Base-by-base conservation (phyloP, 2,797 vertebrate genomes). In the Centroberyx gerrardi region DNA sequence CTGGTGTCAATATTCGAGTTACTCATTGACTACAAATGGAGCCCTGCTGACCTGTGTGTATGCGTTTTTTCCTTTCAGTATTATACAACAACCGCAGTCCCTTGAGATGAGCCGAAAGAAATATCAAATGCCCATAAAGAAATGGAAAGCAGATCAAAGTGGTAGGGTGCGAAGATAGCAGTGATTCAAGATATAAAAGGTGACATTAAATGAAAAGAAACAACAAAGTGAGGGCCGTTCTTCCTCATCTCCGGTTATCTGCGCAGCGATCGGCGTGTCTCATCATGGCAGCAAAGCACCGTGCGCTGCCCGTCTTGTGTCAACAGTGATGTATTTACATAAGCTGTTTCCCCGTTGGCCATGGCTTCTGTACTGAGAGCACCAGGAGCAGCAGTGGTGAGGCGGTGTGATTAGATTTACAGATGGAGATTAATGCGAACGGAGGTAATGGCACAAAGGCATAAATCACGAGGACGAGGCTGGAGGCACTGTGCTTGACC, bases 241-340 rank as follows among this genome's bases (percentile, higher is more conserved):
- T 79, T 86, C 78, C 72, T 78, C 72, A 71, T 84, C 82, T 78
- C 62, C 42, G 61, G 64, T 80, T 56, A 88, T 89, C 78, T 76
- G 84, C 7, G 7, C 69, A 70, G 54, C 68, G 72, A 90, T 94
- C 80, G 54, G 64, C 38, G 17, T 14, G 76, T 76, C 42, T 72
- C 83, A 55, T 86, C 73, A 68, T 29, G 64, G 83, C 74, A 69
- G 83, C 18, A 53, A 86, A 84, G 74, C 78, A 72, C 79, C 70
- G 65, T 29, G 76, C 53, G 91, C 86, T 91, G 80, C 90, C 83
- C 89, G 9, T 93, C 92, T 92, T 92, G 85, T 94, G 90, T 95
- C 94, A 94, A 94, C 94, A 94, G 81, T 65, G 81, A 15, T 51
- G 80, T 94, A 92, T 94, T 95, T 93, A 94, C 91, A 91, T 92